These are phyloP conservation scores for Leucania comma DNA, from an alignment of 2,888 invertebrate genomes.

Conservation along the genomic window DNA sequence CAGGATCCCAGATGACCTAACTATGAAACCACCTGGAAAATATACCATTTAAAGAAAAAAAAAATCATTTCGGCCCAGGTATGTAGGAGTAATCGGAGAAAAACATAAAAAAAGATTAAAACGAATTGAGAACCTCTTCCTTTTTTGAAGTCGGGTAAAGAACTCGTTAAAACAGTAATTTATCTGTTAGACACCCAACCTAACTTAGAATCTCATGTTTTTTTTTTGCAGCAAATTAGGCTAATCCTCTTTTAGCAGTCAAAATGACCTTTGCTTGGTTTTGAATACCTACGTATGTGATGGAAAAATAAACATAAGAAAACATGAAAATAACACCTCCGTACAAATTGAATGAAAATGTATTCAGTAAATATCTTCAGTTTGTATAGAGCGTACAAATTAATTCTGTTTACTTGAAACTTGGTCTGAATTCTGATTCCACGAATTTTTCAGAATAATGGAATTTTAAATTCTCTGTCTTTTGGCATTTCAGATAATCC, in stretches of 20 bases:
- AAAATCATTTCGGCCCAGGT: no score
- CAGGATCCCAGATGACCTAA: no score
- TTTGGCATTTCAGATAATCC: not conserved
- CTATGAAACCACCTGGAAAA: no score
- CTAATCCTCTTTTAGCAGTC: constrained; percentile 15
- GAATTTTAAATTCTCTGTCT: not conserved
- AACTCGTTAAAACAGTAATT: not conserved
- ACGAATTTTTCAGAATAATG: constrained; percentile 15
- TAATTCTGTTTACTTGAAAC: constrained; percentile 1
- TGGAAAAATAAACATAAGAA: constrained; percentile 18
- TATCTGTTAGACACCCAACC: not conserved
- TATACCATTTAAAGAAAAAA: no score
- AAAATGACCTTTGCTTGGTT: not conserved
- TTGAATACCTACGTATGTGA: not conserved
- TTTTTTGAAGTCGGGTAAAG: no score
- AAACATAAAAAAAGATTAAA: no score
- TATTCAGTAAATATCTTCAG: constrained; percentile 39
- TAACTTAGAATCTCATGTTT: not conserved
- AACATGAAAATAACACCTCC: constrained; percentile 35
- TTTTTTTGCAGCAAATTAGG: not conserved
- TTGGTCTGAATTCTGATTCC: constrained; percentile 2
- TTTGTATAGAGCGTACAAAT: constrained; percentile 2
- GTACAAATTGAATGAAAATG: constrained; percentile 39
- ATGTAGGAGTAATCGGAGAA: no score
- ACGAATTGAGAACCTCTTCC: no score